phyloP scores from a whole-genome alignment of 2,113 vertebrate species.

The Sula dactylatra region DNA sequence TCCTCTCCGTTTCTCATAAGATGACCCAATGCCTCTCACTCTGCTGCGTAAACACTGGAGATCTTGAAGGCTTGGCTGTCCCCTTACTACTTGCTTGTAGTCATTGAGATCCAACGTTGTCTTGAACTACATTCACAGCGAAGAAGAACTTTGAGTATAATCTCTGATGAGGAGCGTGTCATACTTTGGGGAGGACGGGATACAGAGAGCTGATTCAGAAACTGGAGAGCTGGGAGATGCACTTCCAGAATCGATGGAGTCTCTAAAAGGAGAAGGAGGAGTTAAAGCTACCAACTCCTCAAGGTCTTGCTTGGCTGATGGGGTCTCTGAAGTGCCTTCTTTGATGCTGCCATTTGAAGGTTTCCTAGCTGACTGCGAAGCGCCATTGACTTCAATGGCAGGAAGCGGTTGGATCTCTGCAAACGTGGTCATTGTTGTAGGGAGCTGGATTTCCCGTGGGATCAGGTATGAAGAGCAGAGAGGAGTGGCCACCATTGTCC shows the following conservation, averaged over 20 bases:
- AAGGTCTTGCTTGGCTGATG: constrained; percentile 79
- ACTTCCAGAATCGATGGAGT: constrained; percentile 90
- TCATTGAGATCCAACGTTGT: background rate
- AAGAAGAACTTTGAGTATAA: constrained; percentile 98
- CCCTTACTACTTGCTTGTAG: constrained; percentile 1
- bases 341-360: constrained; percentile 68
- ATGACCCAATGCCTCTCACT: constrained; percentile 10
- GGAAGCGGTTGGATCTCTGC: constrained; percentile 92
- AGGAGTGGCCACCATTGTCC: constrained; percentile 65
- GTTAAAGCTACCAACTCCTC: constrained; percentile 95
- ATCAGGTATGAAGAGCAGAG: constrained; percentile 85
- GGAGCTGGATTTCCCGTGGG: constrained; percentile 86
- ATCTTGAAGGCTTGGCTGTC: constrained; percentile 38
- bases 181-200: constrained; percentile 89
- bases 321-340: constrained; percentile 73
- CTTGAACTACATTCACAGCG: constrained; percentile 84
- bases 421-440: constrained; percentile 89
- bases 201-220: constrained; percentile 85
- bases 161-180: constrained; percentile 91
- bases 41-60: constrained; percentile 57
- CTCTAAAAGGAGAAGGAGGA: constrained; percentile 96
- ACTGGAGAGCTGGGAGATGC: constrained; percentile 83
- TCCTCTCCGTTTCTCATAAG: background rate
- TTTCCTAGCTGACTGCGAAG: constrained; percentile 66
- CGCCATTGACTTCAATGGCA: constrained; percentile 82